phyloP scores from a whole-genome alignment of 35 echinoderm and acorn worm genomes.

The Acanthaster planci region DNA sequence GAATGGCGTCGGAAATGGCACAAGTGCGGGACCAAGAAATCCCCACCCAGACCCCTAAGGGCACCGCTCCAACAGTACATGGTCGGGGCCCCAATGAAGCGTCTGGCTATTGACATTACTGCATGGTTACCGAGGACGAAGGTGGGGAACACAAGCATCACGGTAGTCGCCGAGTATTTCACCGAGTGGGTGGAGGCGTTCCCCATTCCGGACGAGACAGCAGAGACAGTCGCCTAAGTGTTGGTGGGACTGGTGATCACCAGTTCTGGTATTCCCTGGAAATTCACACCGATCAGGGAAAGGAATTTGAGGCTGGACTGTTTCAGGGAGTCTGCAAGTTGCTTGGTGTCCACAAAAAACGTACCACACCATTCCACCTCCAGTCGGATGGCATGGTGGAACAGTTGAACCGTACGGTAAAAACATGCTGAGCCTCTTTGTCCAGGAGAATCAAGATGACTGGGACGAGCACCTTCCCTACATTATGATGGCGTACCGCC shows the following conservation, averaged over 20 bases:
- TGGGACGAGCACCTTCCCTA: too few species aligned
- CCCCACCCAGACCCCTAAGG: not conserved
- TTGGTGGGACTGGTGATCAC: slow-evolving; percentile 45
- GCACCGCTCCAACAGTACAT: slow-evolving; percentile 10
- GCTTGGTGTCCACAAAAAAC: slow-evolving; percentile 37
- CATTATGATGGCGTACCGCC: too few species aligned
- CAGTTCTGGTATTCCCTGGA: slow-evolving; percentile 56
- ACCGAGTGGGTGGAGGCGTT: slow-evolving; percentile 58
- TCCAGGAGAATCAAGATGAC: too few species aligned
- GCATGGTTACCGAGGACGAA: slow-evolving; percentile 43
- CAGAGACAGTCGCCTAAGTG: too few species aligned
- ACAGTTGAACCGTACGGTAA: too few species aligned
- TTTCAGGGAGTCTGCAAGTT: slow-evolving; percentile 46
- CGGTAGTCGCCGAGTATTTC: slow-evolving; percentile 54
- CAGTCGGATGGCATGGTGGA: too few species aligned
- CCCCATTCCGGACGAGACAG: slow-evolving; percentile 36
- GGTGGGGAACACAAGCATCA: slow-evolving; percentile 35
- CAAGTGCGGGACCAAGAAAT: slow-evolving; percentile 32
- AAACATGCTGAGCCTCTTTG: too few species aligned
- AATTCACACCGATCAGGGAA: slow-evolving; percentile 56
- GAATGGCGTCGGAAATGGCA: not conserved
- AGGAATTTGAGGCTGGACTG: slow-evolving; percentile 44
- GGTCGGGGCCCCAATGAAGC: slow-evolving; percentile 39
- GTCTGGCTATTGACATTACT: slow-evolving; percentile 42
- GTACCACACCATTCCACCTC: slow-evolving; percentile 31